These are phyloP conservation scores for Dasysyrphus tricinctus DNA, from an alignment of 2,888 invertebrate species.

Conservation along the genomic window DNA sequence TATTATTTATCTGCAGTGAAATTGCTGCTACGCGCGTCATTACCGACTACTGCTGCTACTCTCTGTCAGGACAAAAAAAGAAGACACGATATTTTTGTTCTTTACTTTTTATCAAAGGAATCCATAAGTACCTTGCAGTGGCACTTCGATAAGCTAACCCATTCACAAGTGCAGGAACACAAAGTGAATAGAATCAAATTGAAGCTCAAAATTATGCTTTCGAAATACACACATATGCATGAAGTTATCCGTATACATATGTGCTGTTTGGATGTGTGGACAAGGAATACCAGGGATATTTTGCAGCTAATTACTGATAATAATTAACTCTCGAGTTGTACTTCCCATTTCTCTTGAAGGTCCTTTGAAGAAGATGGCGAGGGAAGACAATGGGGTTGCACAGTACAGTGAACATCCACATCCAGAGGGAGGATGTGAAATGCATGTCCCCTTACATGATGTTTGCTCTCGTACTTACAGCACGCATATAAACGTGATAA, in stretches of 20 bases:
- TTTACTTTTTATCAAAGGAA: slow-evolving; percentile 62
- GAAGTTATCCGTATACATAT: background rate
- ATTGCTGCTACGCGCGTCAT: slow-evolving; percentile 54
- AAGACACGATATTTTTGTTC: slow-evolving; percentile 31
- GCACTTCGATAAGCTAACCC: slow-evolving; percentile 63
- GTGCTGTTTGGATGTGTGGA: slow-evolving; percentile 1
- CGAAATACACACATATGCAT: background rate
- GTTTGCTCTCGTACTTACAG: slow-evolving; percentile 67
- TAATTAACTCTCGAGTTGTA: slow-evolving; percentile 69
- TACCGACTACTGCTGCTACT: background rate
- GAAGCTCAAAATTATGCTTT: slow-evolving; percentile 28
- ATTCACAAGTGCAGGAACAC: slow-evolving; percentile 37
- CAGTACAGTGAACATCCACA: background rate
- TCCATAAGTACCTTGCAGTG: slow-evolving; percentile 71
- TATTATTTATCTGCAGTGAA: slow-evolving; percentile 69
- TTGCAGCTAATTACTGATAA: slow-evolving; percentile 70
- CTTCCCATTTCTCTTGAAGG: slow-evolving; percentile 59
- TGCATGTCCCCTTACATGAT: slow-evolving; percentile 49
- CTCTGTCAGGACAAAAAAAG: background rate
- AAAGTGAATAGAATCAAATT: slow-evolving; percentile 73
- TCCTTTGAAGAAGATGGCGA: slow-evolving; percentile 48
- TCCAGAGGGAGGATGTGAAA: slow-evolving; percentile 25
- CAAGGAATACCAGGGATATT: slow-evolving; percentile 36
- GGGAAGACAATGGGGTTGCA: slow-evolving; percentile 47
- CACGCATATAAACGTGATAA: slow-evolving; percentile 59